These are phyloP conservation scores for Crenuchus spilurus DNA, from an alignment of 2,797 vertebrate genomes.

Conservation along the genomic window DNA sequence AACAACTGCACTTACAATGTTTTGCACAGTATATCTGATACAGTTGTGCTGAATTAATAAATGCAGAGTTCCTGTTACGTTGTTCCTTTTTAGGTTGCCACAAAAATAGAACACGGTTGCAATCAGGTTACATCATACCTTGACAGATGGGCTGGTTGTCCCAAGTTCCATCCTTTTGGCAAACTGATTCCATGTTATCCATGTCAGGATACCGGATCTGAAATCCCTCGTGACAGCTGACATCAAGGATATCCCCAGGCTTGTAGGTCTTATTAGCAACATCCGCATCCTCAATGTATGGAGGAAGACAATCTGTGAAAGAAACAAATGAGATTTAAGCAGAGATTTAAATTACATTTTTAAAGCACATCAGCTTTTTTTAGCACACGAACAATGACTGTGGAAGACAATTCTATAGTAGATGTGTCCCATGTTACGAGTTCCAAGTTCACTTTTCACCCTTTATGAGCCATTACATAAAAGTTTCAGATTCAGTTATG, in stretches of 20 bases:
- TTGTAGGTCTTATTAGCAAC: constrained; percentile 84
- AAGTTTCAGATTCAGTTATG: background rate
- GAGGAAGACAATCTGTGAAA: constrained; percentile 79
- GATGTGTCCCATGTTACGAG: background rate
- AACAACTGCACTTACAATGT: too few species aligned
- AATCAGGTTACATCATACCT: constrained; percentile 69
- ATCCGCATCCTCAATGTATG: constrained; percentile 83
- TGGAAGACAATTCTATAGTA: background rate
- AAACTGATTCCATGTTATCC: constrained; percentile 80
- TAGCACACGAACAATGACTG: background rate
- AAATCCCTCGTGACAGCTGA: constrained; percentile 83
- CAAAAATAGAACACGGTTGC: background rate
- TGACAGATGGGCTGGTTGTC: constrained; percentile 85
- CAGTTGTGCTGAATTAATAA: too few species aligned
- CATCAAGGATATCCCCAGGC: constrained; percentile 78
- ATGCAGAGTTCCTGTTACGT: too few species aligned
- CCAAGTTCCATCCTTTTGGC: constrained; percentile 82
- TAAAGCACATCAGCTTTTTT: background rate
- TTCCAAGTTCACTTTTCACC: too few species aligned
- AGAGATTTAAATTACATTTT: too few species aligned
- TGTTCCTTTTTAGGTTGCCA: background rate
- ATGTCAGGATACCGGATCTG: constrained; percentile 84
- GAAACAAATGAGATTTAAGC: background rate
- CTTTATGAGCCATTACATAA: background rate
- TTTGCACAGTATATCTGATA: too few species aligned